A percentile compares a stretch with the other conserved stretches of the same genome.
Conservation (phyloP, 2,113 vertebrate species). For the Thamnaconus septentrionalis region DNA sequence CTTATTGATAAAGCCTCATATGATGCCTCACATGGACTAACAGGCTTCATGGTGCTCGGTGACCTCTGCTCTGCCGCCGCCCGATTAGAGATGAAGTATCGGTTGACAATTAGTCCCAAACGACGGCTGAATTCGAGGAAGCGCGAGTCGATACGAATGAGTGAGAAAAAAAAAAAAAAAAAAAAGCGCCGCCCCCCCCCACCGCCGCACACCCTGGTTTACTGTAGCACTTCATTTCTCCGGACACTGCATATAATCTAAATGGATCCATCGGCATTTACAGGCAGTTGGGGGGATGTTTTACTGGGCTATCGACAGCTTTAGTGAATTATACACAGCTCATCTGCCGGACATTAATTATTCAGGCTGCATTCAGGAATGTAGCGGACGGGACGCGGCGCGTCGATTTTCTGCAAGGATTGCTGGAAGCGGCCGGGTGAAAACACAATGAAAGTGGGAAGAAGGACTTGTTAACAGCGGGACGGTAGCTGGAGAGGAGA, state of each 20-base stretch:
- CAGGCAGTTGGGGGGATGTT: constrained; percentile 42
- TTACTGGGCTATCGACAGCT: constrained; percentile 42
- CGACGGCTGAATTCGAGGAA: constrained; percentile 57
- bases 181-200: too few species aligned
- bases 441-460: constrained; percentile 10
- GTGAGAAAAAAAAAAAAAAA: constrained; percentile 27
- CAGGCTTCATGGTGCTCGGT: constrained; percentile 35
- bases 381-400: constrained; percentile 13
- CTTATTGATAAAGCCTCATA: constrained; percentile 64
- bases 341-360: constrained; percentile 51
- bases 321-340: constrained; percentile 29
- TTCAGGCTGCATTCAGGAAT: constrained; percentile 40
- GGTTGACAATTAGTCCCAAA: constrained; percentile 64
- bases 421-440: constrained; percentile 6
- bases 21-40: constrained; percentile 47
- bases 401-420: constrained; percentile 43
- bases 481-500: neutral
- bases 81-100: constrained; percentile 38
- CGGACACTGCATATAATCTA: constrained; percentile 30
- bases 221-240: constrained; percentile 61
- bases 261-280: constrained; percentile 40
- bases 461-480: neutral
- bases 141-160: constrained; percentile 51
- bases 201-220: constrained; percentile 20
- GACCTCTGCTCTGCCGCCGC: constrained; percentile 51